These are phyloP conservation scores for Ostrea denselamellosa DNA, from an alignment of 1,140 invertebrate genomes.

Conservation along the genomic window DNA sequence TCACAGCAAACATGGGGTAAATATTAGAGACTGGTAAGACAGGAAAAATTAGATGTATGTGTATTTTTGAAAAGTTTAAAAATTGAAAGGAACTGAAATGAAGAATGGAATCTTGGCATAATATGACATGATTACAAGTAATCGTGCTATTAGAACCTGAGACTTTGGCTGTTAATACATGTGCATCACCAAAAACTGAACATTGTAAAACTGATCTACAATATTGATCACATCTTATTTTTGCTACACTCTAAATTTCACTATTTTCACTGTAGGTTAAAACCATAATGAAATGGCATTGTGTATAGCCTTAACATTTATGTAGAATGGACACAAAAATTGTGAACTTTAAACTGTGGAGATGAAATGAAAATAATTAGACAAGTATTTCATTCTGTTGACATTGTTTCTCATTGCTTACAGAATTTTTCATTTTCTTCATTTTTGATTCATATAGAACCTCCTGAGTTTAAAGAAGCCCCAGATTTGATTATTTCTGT, in stretches of 20 bases:
- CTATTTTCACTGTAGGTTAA: neutral
- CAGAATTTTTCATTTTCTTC: too few species aligned
- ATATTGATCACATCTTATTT: too few species aligned
- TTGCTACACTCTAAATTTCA: neutral
- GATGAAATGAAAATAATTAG: neutral
- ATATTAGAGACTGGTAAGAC: too few species aligned
- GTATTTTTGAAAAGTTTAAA: too few species aligned
- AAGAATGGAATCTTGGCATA: neutral
- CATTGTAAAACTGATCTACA: too few species aligned
- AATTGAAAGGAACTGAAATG: neutral
- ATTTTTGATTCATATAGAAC: constrained; percentile 51
- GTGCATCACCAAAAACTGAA: too few species aligned
- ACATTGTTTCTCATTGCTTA: too few species aligned
- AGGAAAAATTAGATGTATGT: too few species aligned
- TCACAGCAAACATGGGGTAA: neutral
- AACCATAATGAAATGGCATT: neutral
- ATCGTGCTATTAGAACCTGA: too few species aligned
- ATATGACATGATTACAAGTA: neutral
- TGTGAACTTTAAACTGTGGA: too few species aligned
- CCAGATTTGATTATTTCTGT: constrained; percentile 55
- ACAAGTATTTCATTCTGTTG: neutral
- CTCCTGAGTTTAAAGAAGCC: constrained; percentile 54
- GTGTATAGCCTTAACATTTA: too few species aligned
- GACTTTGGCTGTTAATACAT: neutral
- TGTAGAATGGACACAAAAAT: too few species aligned